phyloP scores from a whole-genome alignment of 2,888 invertebrate genomes.

The Zelleria hepariella region DNA sequence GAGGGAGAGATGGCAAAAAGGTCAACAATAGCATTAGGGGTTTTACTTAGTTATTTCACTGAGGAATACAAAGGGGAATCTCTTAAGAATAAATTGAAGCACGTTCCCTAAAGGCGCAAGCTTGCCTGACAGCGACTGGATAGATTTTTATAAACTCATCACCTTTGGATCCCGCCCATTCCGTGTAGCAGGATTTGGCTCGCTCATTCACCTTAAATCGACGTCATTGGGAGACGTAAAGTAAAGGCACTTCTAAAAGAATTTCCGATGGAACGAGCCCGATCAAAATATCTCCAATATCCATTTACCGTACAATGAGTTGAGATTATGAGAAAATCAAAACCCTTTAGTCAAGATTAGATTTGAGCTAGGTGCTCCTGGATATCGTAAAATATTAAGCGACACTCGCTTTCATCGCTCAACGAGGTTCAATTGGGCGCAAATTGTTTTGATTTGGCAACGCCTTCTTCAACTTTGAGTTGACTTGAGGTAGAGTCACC shows the following conservation, averaged over 20 bases:
- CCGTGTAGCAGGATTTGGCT: conserved; percentile 63
- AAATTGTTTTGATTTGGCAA: not conserved
- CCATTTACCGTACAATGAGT: conserved; percentile 63
- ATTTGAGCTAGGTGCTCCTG: conserved; percentile 20
- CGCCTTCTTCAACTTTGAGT: too few species aligned
- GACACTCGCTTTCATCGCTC: not conserved
- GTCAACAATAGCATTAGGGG: not conserved
- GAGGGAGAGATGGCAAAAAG: not conserved
- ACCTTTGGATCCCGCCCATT: conserved; percentile 64
- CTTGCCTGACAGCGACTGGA: conserved; percentile 54
- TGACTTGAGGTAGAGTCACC: too few species aligned
- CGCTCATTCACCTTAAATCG: conserved; percentile 70
- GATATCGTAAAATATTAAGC: not conserved
- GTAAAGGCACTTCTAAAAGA: conserved; percentile 61
- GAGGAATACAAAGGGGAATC: not conserved
- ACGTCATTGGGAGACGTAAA: conserved; percentile 63
- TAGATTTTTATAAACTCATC: conserved; percentile 65
- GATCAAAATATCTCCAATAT: conserved; percentile 63
- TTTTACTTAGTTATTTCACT: not conserved
- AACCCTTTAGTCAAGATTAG: conserved; percentile 44
- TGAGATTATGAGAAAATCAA: conserved; percentile 58
- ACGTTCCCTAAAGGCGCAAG: conserved; percentile 17
- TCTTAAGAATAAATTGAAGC: conserved; percentile 4
- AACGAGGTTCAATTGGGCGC: not conserved
- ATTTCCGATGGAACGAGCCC: conserved; percentile 57